Evolutionary conservation across 2,888 invertebrate species (phyloP).

Genomic region (Standfussiana lucernea): DNA sequence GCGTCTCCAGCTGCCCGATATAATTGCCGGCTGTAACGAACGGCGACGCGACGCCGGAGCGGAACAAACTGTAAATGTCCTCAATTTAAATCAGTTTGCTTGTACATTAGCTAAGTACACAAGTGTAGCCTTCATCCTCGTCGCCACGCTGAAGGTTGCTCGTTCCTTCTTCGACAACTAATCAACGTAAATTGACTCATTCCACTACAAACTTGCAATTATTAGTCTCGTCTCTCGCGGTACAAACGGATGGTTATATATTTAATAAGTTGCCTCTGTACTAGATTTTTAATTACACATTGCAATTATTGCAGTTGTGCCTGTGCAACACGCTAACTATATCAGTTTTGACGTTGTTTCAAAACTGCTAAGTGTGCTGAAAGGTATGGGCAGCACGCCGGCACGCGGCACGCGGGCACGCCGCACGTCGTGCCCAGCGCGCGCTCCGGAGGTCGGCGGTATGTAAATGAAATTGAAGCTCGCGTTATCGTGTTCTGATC

Average conservation of each 20-base stretch:
- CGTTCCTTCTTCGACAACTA: slow-evolving; percentile 39
- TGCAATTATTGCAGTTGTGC: slow-evolving; percentile 51
- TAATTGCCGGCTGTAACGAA: slow-evolving; percentile 40
- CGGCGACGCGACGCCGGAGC: slow-evolving; percentile 59
- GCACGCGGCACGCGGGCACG: slow-evolving; percentile 17
- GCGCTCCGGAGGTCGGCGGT: slow-evolving; percentile 56
- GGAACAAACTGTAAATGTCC: slow-evolving; percentile 67
- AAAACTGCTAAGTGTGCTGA: slow-evolving; percentile 49
- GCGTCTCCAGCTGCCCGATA: slow-evolving; percentile 27
- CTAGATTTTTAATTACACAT: slow-evolving; percentile 63
- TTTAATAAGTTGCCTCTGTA: slow-evolving; percentile 53
- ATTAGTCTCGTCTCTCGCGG: slow-evolving; percentile 37
- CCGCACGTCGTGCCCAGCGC: slow-evolving; percentile 21
- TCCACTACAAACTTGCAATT: slow-evolving; percentile 25
- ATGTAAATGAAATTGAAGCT: slow-evolving; percentile 66
- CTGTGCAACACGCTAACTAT: slow-evolving; percentile 58
- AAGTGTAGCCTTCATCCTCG: slow-evolving; percentile 60
- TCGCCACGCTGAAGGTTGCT: slow-evolving; percentile 52
- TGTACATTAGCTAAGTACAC: slow-evolving; percentile 62
- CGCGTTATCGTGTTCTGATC: slow-evolving; percentile 58
- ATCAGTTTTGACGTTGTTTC: slow-evolving; percentile 49
- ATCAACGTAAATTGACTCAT: slow-evolving; percentile 29
- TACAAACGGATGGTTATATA: slow-evolving; percentile 34
- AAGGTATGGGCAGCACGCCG: slow-evolving; percentile 28
- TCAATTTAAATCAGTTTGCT: slow-evolving; percentile 62